Evolutionary conservation across 1,140 invertebrate genomes (phyloP), one percentile per base, ranked within the genome.

Genomic region (Drosophila subpulchrella): DNA sequence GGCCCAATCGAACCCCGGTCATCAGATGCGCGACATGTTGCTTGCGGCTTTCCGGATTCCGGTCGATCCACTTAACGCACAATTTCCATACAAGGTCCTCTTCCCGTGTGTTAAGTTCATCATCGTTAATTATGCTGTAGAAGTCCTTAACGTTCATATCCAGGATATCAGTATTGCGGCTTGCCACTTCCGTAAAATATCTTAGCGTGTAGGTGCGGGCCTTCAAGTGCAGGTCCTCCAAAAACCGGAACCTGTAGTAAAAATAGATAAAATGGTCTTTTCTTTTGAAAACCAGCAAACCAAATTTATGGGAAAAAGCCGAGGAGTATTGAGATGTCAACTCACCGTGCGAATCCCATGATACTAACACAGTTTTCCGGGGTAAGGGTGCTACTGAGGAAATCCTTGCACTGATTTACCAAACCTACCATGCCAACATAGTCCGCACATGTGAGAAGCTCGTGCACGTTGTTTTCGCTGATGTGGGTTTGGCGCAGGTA

Each of bases 311-410:
- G 12, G 2, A 1, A 13, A 13, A 13, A 38, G 36, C 17, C 3
- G 6, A 8, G 12, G 0, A 27, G 20, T 11, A 7, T 42, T 8
- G 6, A 2, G 6, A 6, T 27, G n/a, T 27, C 12, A 30, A 59
- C 68, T 67, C 76, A 95, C 90, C 94, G 94, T 0, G 97, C 96
- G 92, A 98, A 98, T 72, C 95, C 94, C 93, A 96, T 94, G 36
- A 98, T 95, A 15, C 96, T 95, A 44, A 98, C 95, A 86, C 96
- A 97, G 89, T 97, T 98, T 63, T 95, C 94, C 0, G 95, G 94
- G 3, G 92, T 94, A 10, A 98, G 92, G 10, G 92, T 93, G 70
- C 94, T 92, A 17, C 94, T 93, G 0, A 98, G 93, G 89, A 95
- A 97, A 42, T 97, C 94, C 71, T 95, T 96, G 88, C 97, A 98